Percentiles rank a stretch among this genome's conserved stretches.
phyloP scores from a whole-genome alignment of 2,113 vertebrate species.

The Hyaena hyaena region DNA sequence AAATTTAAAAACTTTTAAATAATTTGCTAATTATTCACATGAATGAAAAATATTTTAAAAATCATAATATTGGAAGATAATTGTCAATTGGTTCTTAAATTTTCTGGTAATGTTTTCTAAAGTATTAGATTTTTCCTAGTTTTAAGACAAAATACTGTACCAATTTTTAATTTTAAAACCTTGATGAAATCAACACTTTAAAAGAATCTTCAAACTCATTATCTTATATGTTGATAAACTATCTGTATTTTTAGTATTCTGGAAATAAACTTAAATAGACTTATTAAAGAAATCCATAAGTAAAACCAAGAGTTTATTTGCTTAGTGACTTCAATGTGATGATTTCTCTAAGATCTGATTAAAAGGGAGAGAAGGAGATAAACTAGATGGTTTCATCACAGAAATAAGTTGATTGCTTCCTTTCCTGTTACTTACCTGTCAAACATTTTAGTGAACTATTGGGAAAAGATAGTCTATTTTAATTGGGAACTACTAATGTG shows the following conservation, averaged over 20 bases:
- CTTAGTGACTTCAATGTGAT: background rate
- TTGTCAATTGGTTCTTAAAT: slow-evolving; percentile 13
- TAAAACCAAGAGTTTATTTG: slow-evolving; percentile 9
- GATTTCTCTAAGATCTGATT: background rate
- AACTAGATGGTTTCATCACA: background rate
- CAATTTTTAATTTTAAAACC: background rate
- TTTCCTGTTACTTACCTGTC: background rate
- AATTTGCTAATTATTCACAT: background rate
- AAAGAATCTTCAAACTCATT: background rate
- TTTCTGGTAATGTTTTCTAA: background rate
- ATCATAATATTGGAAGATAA: background rate
- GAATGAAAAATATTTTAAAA: slow-evolving; percentile 30
- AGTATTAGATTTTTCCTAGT: background rate
- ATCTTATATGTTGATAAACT: background rate
- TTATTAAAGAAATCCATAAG: background rate
- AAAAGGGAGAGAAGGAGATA: background rate
- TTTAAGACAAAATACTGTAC: background rate
- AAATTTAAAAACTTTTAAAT: background rate
- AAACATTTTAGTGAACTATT: background rate
- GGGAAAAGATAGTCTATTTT: slow-evolving; percentile 24
- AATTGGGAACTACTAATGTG: background rate
- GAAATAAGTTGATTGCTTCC: background rate
- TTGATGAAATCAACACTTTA: background rate
- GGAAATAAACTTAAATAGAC: background rate
- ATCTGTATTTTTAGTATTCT: background rate